These are phyloP conservation scores for Sphyrna mokarran DNA, from an alignment of 2,113 vertebrate species.

Conservation along the genomic window DNA sequence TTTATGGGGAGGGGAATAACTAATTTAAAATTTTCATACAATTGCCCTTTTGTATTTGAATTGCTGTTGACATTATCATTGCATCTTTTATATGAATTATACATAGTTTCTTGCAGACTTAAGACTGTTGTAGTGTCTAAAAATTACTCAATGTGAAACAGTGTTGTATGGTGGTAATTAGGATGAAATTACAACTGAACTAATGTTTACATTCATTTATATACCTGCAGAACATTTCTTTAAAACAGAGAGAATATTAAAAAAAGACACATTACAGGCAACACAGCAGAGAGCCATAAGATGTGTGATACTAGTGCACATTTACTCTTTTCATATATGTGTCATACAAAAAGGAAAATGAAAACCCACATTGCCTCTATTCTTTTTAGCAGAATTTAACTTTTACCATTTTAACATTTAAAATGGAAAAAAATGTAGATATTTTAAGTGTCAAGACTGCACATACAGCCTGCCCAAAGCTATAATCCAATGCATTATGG, in stretches of 20 bases:
- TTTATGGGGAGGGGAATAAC: not conserved
- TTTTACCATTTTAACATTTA: conserved; percentile 33
- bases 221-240: not conserved
- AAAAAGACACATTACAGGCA: conserved; percentile 24
- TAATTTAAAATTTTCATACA: conserved; percentile 8
- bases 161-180: not conserved
- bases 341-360: conserved; percentile 8
- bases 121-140: not conserved
- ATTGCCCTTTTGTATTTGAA: not conserved
- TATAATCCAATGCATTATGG: not conserved
- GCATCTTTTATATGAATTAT: not conserved
- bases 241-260: not conserved
- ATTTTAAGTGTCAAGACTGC: not conserved
- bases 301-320: conserved; percentile 14
- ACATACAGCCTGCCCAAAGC: not conserved
- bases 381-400: not conserved
- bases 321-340: conserved; percentile 26
- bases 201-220: not conserved
- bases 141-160: not conserved
- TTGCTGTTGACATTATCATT: conserved; percentile 9
- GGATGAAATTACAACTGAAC: not conserved
- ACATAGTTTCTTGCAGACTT: not conserved
- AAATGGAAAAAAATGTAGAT: not conserved
- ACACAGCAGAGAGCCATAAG: not conserved
- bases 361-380: not conserved